Conservation (phyloP, 2,888 invertebrate species). For the Pyrochroa serraticornis region DNA sequence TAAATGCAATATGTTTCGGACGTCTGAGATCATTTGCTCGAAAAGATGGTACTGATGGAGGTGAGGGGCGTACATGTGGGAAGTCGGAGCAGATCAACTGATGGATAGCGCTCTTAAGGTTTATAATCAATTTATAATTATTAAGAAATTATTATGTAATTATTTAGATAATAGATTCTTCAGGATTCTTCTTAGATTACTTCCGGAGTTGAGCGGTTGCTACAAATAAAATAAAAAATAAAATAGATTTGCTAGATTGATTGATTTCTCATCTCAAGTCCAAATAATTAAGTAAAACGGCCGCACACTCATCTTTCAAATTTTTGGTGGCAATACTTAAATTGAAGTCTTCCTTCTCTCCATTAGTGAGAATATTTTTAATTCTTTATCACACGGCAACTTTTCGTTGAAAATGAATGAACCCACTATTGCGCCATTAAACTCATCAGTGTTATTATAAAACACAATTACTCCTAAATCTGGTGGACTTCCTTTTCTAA, state of each 20-base stretch:
- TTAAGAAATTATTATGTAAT: no score
- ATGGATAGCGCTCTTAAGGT: no score
- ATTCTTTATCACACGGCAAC: constrained; percentile 7
- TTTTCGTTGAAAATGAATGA: constrained; percentile 10
- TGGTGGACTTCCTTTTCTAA: constrained; percentile 1
- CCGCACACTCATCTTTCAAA: constrained; percentile 13
- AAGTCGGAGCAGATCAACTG: no score
- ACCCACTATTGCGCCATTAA: constrained; percentile 8
- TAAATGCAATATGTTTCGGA: no score
- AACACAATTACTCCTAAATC: not conserved
- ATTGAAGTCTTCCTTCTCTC: constrained; percentile 9
- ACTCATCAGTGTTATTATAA: constrained; percentile 5
- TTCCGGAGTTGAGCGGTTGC: constrained; percentile 10
- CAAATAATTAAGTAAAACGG: constrained; percentile 13
- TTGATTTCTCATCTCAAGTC: constrained; percentile 13
- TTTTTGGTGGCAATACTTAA: constrained; percentile 10
- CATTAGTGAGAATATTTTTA: constrained; percentile 4
- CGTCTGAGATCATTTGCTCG: no score
- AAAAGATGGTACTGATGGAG: no score
- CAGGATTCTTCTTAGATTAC: constrained; percentile 5
- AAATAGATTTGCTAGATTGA: constrained; percentile 19
- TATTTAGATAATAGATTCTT: no score
- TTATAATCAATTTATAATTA: no score
- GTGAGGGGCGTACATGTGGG: no score
- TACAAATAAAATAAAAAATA: constrained; percentile 16